Percentiles rank a stretch among this genome's conserved stretches.
phyloP scores from a whole-genome alignment of 2,888 invertebrate species.

The Lithodes maja region DNA sequence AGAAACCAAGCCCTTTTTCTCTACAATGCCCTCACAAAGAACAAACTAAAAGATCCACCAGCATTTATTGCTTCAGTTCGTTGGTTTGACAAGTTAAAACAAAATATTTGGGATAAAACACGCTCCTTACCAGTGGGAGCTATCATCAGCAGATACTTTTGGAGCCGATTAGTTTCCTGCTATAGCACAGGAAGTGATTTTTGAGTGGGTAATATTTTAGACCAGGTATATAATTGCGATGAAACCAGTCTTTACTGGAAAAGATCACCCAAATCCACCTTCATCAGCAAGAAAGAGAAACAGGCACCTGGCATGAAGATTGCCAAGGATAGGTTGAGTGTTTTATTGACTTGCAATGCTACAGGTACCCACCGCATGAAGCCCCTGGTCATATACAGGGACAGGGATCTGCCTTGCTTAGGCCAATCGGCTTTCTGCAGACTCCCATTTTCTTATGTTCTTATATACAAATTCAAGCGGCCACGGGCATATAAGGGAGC shows the following conservation, averaged over 20 bases:
- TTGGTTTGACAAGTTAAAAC: background rate
- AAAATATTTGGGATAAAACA: background rate
- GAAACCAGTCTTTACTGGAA: background rate
- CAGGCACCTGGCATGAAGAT: too few relatives aligned
- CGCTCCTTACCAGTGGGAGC: background rate
- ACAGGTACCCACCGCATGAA: slow-evolving; percentile 11
- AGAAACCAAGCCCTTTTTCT: background rate
- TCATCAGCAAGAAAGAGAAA: too few relatives aligned
- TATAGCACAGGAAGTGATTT: background rate
- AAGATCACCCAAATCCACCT: too few relatives aligned
- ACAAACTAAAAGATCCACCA: background rate
- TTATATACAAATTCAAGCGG: slow-evolving; percentile 13
- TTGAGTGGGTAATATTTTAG: background rate
- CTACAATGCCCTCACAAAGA: background rate
- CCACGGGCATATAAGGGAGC: background rate
- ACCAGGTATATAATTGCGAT: slow-evolving; percentile 14
- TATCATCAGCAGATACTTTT: background rate
- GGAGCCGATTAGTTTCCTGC: background rate
- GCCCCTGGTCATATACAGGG: background rate
- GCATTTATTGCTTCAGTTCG: background rate
- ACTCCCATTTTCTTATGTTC: too few relatives aligned
- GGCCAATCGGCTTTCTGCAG: too few relatives aligned
- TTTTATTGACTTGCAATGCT: background rate
- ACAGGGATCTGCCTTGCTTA: too few relatives aligned
- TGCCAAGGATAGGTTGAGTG: background rate